Evolutionary conservation across 2,797 vertebrate genomes (phyloP).

Genomic region (Pelodytes ibericus): DNA sequence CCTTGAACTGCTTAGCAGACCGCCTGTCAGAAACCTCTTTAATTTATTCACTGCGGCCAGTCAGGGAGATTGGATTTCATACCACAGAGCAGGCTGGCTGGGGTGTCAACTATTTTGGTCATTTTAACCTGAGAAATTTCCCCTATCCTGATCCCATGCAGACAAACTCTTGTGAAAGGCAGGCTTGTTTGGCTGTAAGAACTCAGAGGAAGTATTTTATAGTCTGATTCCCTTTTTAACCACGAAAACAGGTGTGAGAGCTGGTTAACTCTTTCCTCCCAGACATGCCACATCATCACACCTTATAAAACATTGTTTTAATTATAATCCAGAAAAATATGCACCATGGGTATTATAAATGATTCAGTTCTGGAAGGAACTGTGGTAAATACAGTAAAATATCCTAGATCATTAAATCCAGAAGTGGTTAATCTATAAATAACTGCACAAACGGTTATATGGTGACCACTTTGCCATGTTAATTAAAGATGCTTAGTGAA

Average conservation of each 20-base stretch:
- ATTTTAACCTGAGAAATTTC: constrained; percentile 54
- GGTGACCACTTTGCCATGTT: too few relatives aligned
- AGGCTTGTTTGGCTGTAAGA: constrained; percentile 29
- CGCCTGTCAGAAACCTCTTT: constrained; percentile 40
- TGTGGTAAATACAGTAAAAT: too few relatives aligned
- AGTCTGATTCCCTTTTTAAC: constrained; percentile 1
- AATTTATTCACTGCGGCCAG: constrained; percentile 45
- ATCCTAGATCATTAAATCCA: too few relatives aligned
- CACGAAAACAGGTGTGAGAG: constrained; percentile 30
- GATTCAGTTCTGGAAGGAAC: too few relatives aligned
- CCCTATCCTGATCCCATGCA: constrained; percentile 48
- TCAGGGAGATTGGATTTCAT: constrained; percentile 41
- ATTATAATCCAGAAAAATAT: too few relatives aligned
- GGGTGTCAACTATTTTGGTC: constrained; percentile 48
- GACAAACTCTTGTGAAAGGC: constrained; percentile 39
- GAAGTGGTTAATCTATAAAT: too few relatives aligned
- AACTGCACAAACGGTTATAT: too few relatives aligned
- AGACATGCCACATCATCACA: background rate
- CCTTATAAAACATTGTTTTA: too few relatives aligned
- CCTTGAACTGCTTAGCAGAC: constrained; percentile 38
- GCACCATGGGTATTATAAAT: too few relatives aligned
- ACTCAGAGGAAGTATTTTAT: constrained; percentile 19
- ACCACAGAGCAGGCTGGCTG: constrained; percentile 26
- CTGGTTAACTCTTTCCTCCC: background rate
- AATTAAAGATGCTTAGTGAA: too few relatives aligned